Evolutionary conservation across 2,888 invertebrate genomes (phyloP).

Genomic region (Carterocephalus palaemon): DNA sequence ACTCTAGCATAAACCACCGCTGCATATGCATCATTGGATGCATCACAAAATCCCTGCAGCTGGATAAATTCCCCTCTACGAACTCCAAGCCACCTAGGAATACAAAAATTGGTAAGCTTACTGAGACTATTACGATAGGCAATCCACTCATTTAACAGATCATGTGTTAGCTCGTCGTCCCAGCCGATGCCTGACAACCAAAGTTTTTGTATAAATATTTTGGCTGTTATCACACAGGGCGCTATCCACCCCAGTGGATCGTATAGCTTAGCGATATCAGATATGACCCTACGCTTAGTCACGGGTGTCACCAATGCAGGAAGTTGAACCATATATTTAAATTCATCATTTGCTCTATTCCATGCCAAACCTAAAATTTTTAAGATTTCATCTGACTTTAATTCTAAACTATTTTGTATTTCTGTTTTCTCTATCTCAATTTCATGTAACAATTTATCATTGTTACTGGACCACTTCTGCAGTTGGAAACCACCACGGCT

Average conservation of each 20-base stretch:
- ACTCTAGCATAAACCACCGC: constrained; percentile 25
- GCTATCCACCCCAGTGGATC: constrained; percentile 37
- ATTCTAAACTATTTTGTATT: too few species aligned
- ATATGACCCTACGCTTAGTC: constrained; percentile 8
- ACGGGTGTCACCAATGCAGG: constrained; percentile 1
- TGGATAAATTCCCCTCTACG: constrained; percentile 17
- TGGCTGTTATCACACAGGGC: constrained; percentile 33
- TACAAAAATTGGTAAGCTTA: constrained; percentile 12
- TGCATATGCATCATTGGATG: constrained; percentile 29
- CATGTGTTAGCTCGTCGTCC: constrained; percentile 31
- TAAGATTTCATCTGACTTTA: too few species aligned
- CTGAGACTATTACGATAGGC: constrained; percentile 24
- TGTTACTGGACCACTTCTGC: too few species aligned
- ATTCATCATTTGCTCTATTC: too few species aligned
- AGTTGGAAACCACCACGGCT: too few species aligned
- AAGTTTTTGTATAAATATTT: constrained; percentile 36
- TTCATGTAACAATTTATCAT: too few species aligned
- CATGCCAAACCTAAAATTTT: too few species aligned
- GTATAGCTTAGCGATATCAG: constrained; percentile 1
- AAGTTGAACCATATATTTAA: too few species aligned
- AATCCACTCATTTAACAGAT: constrained; percentile 30
- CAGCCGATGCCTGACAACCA: constrained; percentile 36
- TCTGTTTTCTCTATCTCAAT: too few species aligned
- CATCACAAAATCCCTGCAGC: constrained; percentile 34
- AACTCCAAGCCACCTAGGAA: constrained; percentile 29